A percentile compares a stretch with the other conserved stretches of the same genome.
Conservation (phyloP, 92 coral and sea anemone genomes). For the Epizoanthus scotinus region DNA sequence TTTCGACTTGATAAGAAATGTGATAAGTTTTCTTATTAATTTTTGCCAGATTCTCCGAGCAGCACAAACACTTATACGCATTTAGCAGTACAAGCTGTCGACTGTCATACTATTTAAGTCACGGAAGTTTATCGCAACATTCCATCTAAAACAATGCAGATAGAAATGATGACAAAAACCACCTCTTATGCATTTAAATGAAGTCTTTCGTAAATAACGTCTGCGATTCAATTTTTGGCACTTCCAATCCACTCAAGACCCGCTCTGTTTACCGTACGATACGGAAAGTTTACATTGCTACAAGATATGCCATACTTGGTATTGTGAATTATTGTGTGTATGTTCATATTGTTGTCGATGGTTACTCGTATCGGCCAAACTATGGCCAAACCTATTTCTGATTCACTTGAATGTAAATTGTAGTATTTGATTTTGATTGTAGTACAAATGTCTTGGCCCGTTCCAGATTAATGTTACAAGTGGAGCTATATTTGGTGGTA, state of each 20-base stretch:
- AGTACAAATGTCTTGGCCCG: too few relatives aligned
- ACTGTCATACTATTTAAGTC: not conserved
- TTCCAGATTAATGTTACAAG: too few relatives aligned
- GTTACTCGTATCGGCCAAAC: too few relatives aligned
- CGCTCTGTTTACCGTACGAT: not conserved
- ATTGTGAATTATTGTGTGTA: not conserved
- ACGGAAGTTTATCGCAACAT: slow-evolving; percentile 12
- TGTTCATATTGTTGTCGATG: too few relatives aligned
- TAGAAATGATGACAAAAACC: not conserved
- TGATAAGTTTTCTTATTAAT: too few relatives aligned
- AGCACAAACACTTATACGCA: not conserved
- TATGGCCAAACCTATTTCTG: too few relatives aligned
- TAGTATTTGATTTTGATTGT: too few relatives aligned
- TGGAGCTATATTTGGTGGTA: too few relatives aligned
- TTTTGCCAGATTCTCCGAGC: not conserved
- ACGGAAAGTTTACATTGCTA: slow-evolving; percentile 8
- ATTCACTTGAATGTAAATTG: too few relatives aligned
- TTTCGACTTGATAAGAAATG: not conserved
- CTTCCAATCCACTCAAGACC: not conserved
- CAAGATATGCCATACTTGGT: slow-evolving; percentile 7
- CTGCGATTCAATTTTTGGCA: too few relatives aligned
- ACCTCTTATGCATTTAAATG: not conserved
- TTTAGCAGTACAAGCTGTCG: not conserved
- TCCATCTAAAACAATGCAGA: not conserved
- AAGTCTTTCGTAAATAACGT: not conserved